Evolutionary conservation across 2,113 vertebrate species (phyloP), one percentile per base, ranked within the genome.

Genomic region (Fulmarus glacialis): DNA sequence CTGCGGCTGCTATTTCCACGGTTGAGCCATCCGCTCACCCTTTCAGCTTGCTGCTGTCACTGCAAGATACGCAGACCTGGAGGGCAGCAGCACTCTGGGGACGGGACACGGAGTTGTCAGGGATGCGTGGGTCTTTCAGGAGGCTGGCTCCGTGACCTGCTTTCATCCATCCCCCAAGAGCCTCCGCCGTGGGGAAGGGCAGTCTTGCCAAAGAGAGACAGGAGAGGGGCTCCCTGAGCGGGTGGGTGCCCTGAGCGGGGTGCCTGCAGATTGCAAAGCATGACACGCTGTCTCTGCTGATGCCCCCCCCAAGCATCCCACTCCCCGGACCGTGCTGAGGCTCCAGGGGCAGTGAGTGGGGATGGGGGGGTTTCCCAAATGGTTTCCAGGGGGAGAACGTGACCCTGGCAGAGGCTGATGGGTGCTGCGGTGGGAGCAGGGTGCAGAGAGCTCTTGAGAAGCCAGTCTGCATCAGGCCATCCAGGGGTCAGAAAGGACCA

Each of bases 281-380:
- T 1, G 8, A 13, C 34, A 18, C 2, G 0, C 60, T 18, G 5
- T 24, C 52, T 53, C 63, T 42, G 32, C 30, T 17, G 36, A 30
- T 38, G 12, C 29, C 47, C 17, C 4, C 21, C 9, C 15, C 40
- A 40, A 9, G 18, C 26, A 36, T 19, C 72, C 78, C 16, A 1
- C 50, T 34, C 27, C 50, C 10, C 1, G 0, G 24, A 8, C 16
- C 2, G 1, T 19, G 38, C 62, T 12, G 15, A 55, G 74, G 56
- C n/a, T 38, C 55, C 2, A 0, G 9, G n/a, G 16, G 12, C 62
- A 45, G 32, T 3, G 0, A 14, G 12, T 6, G 6, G 11, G 19
- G 15, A 15, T 9, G 16, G 43, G 20, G 10, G 43, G 27, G 1
- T 1, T 18, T 71, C 45, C 55, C 10, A 2, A 56, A n/a, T 55